Evolutionary conservation across 2,113 vertebrate genomes (phyloP), one percentile per base, ranked within the genome.

Genomic region (Orycteropus afer): DNA sequence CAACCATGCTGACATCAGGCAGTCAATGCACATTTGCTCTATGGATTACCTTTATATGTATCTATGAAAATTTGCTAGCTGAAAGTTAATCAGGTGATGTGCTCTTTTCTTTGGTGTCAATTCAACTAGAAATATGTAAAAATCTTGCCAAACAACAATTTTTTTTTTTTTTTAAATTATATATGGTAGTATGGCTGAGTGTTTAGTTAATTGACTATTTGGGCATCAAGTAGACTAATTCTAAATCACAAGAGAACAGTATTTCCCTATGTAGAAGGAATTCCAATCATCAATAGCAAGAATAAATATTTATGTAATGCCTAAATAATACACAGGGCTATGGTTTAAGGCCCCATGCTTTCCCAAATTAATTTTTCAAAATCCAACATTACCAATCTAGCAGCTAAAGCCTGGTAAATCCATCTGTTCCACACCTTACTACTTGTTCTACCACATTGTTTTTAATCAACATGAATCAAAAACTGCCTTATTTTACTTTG

Each of bases 51-150:
- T 90, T 71, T 80, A 49, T 40, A 69, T 51, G 51, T 27, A 86
- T 22, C 10, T 45, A 89, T 55, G 59, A 63, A 92, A 93, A 93
- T 87, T 47, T 53, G 8, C 67, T 80, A 94, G 55, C 55, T 91
- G 78, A 80, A 89, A 94, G 25, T 63, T 93, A 89, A 65, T 71
- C 65, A 89, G 53, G 11, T 95, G 27, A 86, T 15, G 53, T 29
- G 1, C 20, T 77, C 83, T 90, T 86, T 89, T 82, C 18, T 13
- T 78, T 45, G 86, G 42, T 57, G 45, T 27, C 20, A 89, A 86
- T 91, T 91, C 69, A 93, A 79, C 27, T 83, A 63, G 27, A 95
- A 91, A 89, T 67, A 93, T 73, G 85, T 22, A 92, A 95, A 94
- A 85, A n/a, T 63, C 23, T 55, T 92, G 84, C 32, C 22, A 88